These are phyloP conservation scores for Neosalanx taihuensis DNA, from an alignment of 2,797 vertebrate genomes.

Conservation along the genomic window DNA sequence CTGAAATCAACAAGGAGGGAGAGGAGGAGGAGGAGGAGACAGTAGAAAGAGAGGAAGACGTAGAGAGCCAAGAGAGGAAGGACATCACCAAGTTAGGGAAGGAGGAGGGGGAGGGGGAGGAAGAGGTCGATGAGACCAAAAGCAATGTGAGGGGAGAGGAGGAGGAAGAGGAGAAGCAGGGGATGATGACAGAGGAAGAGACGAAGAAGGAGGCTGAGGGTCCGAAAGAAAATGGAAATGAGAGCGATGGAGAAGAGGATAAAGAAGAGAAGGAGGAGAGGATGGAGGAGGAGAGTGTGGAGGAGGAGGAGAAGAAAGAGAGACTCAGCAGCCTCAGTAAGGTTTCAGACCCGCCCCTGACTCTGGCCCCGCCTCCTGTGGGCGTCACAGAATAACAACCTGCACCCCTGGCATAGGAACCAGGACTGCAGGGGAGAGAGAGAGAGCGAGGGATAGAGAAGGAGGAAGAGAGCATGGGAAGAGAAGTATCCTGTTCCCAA, in stretches of 20 bases:
- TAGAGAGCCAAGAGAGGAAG: neutral
- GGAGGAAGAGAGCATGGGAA: conserved; percentile 44
- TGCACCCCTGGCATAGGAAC: neutral
- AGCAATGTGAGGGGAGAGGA: conserved; percentile 7
- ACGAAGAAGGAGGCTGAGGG: neutral
- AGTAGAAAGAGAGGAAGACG: neutral
- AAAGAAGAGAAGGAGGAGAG: neutral
- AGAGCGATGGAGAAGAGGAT: neutral
- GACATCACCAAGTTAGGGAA: neutral
- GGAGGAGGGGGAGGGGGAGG: neutral
- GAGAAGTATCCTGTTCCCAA: conserved; percentile 77
- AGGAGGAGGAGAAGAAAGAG: neutral
- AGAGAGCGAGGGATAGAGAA: conserved; percentile 10
- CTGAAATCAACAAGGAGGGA: neutral
- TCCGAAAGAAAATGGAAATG: neutral
- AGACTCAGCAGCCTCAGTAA: conserved; percentile 42
- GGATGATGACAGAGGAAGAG: neutral
- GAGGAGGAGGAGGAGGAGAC: neutral
- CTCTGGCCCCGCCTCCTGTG: conserved; percentile 34
- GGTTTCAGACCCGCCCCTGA: conserved; percentile 35
- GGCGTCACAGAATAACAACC: conserved; percentile 78
- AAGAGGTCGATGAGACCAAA: neutral
- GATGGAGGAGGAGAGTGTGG: neutral
- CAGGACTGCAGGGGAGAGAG: neutral
- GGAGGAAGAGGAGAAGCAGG: neutral